Conservation (phyloP, 2,113 vertebrate genomes). For the Astatotilapia flaviijosephi region DNA sequence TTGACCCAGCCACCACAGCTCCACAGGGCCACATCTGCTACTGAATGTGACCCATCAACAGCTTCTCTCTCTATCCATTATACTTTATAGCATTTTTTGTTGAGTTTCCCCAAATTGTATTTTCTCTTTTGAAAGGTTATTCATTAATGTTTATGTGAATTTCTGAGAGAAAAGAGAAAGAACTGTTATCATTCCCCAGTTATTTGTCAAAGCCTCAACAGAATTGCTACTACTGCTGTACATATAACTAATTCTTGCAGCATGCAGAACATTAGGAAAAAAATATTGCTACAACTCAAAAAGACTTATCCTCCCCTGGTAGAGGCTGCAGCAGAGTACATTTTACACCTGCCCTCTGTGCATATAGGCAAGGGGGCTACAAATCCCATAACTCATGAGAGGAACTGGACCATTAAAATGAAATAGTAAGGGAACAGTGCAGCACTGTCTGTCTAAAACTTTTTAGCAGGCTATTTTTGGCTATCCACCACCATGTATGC, state of each 20-base stretch:
- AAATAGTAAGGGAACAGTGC: slow-evolving; percentile 42
- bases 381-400: slow-evolving; percentile 43
- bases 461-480: slow-evolving; percentile 52
- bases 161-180: background rate
- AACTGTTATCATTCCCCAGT: slow-evolving; percentile 23
- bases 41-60: slow-evolving; percentile 9
- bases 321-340: background rate
- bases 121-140: background rate
- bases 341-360: slow-evolving; percentile 44
- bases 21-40: slow-evolving; percentile 30
- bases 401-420: slow-evolving; percentile 49
- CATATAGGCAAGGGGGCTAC: background rate
- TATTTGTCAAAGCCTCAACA: background rate
- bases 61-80: background rate
- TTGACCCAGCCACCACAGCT: slow-evolving; percentile 5
- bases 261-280: background rate
- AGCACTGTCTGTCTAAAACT: slow-evolving; percentile 39
- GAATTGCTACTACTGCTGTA: slow-evolving; percentile 26
- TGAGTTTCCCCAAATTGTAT: background rate
- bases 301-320: slow-evolving; percentile 12
- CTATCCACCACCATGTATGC: slow-evolving; percentile 34
- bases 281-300: background rate
- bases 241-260: slow-evolving; percentile 10
- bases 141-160: background rate
- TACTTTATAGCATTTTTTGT: background rate